These are phyloP conservation scores for Proisotoma minuta DNA, from an alignment of 2,888 invertebrate species.

Conservation along the genomic window DNA sequence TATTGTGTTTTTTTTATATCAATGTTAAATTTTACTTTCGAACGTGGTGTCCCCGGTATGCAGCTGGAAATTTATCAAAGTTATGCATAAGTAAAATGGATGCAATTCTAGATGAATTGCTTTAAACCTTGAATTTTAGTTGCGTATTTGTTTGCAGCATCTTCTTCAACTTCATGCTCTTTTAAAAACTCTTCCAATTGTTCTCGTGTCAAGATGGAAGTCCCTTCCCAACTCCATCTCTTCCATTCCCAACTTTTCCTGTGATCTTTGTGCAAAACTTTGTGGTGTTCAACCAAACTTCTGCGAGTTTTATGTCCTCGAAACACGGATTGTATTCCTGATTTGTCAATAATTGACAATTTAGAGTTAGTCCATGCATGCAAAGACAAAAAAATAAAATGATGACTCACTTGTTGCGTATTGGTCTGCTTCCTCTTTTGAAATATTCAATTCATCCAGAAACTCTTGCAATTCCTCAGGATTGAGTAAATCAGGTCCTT, in stretches of 20 bases:
- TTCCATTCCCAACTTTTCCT: conserved; percentile 28
- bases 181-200: conserved; percentile 27
- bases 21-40: too few relatives aligned
- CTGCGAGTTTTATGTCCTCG: conserved; percentile 25
- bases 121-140: too few relatives aligned
- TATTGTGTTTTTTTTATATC: too few relatives aligned
- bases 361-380: too few relatives aligned
- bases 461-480: conserved; percentile 31
- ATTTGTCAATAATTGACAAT: too few relatives aligned
- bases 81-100: too few relatives aligned
- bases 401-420: conserved; percentile 22
- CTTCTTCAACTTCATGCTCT: conserved; percentile 11
- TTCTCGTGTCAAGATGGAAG: conserved; percentile 20
- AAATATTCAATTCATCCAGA: conserved; percentile 25
- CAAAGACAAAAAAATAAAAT: conserved; percentile 21
- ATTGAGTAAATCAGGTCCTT: conserved; percentile 27
- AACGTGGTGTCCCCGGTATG: not conserved
- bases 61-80: not conserved
- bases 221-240: conserved; percentile 31
- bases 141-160: conserved; percentile 16
- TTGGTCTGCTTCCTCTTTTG: conserved; percentile 25
- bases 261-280: conserved; percentile 12
- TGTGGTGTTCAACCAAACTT: conserved; percentile 17
- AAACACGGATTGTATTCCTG: conserved; percentile 22
- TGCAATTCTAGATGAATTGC: too few relatives aligned